Conservation (phyloP, 2,797 vertebrate genomes). For the Notoglanidium macrostoma region DNA sequence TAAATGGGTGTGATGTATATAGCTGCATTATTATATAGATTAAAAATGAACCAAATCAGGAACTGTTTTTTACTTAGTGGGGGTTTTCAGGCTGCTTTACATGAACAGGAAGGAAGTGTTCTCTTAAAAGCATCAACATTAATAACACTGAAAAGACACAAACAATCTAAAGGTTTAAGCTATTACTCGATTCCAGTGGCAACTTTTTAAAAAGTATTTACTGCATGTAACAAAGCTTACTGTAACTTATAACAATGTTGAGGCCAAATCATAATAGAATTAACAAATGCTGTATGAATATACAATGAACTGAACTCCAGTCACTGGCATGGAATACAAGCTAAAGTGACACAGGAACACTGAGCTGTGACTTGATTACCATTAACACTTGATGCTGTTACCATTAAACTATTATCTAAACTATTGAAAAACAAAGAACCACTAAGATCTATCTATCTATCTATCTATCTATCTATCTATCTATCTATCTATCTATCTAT, state of each 20-base stretch:
- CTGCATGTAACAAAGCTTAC: not conserved
- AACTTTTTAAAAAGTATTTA: not conserved
- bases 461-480: no score
- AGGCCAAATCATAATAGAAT: not conserved
- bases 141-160: constrained; percentile 11
- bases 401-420: not conserved
- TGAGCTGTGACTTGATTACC: not conserved
- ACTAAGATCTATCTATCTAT: not conserved
- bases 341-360: not conserved
- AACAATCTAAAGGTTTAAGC: not conserved
- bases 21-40: not conserved
- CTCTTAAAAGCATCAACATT: constrained; percentile 9
- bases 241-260: not conserved
- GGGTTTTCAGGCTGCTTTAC: not conserved
- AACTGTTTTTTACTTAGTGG: constrained; percentile 16
- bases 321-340: not conserved
- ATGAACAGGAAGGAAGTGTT: constrained; percentile 24
- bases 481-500: no score
- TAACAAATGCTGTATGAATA: not conserved
- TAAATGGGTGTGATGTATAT: not conserved
- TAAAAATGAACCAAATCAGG: constrained; percentile 19
- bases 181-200: not conserved
- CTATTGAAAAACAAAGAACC: not conserved
- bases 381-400: not conserved
- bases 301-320: not conserved